Conservation (phyloP, 2,797 vertebrate genomes). For the Anolis apletophallus region DNA sequence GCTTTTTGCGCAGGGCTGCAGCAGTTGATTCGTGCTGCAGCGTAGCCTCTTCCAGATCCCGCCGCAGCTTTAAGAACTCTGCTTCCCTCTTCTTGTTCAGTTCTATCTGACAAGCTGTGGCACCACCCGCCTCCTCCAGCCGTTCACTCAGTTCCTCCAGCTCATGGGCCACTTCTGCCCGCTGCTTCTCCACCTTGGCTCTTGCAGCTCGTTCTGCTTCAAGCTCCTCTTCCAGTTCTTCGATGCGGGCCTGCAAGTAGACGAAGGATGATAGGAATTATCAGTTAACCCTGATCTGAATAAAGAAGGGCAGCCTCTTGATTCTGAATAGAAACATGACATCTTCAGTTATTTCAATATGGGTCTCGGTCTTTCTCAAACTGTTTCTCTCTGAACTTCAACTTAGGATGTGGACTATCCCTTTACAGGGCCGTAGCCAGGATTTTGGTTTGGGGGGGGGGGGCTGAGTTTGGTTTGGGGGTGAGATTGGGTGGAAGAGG, state of each 20-base stretch:
- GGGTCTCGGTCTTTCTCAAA: neutral
- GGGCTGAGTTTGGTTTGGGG: too few relatives aligned
- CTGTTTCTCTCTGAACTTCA: neutral
- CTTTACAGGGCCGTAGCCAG: too few relatives aligned
- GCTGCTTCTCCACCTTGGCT: constrained; percentile 92
- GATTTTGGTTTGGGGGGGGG: too few relatives aligned
- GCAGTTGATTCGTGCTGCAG: constrained; percentile 88
- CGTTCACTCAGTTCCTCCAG: constrained; percentile 92
- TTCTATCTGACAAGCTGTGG: constrained; percentile 87
- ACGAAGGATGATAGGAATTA: neutral
- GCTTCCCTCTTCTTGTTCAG: constrained; percentile 91
- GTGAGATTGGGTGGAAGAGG: too few relatives aligned
- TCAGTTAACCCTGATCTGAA: fast-evolving
- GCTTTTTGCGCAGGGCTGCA: constrained; percentile 87
- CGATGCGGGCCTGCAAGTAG: constrained; percentile 84
- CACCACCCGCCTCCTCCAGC: constrained; percentile 91
- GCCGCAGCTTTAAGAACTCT: constrained; percentile 86
- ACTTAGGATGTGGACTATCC: fast-evolving
- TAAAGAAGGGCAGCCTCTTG: neutral
- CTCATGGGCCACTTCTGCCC: constrained; percentile 86
- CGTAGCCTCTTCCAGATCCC: constrained; percentile 91
- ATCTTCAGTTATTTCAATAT: too few relatives aligned
- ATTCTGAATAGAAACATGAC: too few relatives aligned
- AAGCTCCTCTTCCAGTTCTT: constrained; percentile 95
- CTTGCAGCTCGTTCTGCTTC: constrained; percentile 87